phyloP scores from a whole-genome alignment of 2,113 vertebrate genomes.

The Ursus arctos region DNA sequence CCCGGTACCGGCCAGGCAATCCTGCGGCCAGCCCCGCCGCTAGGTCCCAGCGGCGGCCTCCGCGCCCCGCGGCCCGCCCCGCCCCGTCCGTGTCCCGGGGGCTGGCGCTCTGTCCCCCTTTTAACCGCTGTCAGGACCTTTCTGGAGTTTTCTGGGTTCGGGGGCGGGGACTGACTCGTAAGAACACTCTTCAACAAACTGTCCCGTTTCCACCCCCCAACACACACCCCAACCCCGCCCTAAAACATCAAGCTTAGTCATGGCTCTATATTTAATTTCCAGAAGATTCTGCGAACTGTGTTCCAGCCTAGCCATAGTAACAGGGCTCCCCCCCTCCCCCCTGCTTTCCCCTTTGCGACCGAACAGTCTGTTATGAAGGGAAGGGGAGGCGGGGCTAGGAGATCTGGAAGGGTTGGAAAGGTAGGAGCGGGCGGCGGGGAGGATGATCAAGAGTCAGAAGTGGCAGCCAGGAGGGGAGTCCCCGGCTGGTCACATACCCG shows the following conservation, averaged over 20 bases:
- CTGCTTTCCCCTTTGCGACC: neutral
- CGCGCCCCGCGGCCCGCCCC: neutral
- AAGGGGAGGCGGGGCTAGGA: neutral
- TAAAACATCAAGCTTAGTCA: neutral
- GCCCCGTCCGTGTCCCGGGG: fast-evolving
- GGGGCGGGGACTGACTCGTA: neutral
- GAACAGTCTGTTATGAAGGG: neutral
- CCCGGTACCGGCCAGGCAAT: neutral
- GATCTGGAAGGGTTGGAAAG: neutral
- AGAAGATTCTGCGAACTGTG: neutral
- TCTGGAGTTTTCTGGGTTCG: neutral
- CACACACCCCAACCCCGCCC: neutral
- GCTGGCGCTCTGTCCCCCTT: fast-evolving
- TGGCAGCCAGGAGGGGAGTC: neutral
- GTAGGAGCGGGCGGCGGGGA: too few species aligned
- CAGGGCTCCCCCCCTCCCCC: neutral
- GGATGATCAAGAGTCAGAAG: neutral
- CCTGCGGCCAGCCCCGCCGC: neutral
- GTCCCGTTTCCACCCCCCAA: neutral
- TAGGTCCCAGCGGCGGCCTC: neutral
- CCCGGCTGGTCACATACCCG: neutral
- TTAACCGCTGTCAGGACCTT: neutral
- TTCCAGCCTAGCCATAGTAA: neutral
- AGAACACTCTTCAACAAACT: neutral
- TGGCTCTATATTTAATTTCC: neutral